Conservation (phyloP, 1,140 invertebrate species). For the Drosophila subobscura region DNA sequence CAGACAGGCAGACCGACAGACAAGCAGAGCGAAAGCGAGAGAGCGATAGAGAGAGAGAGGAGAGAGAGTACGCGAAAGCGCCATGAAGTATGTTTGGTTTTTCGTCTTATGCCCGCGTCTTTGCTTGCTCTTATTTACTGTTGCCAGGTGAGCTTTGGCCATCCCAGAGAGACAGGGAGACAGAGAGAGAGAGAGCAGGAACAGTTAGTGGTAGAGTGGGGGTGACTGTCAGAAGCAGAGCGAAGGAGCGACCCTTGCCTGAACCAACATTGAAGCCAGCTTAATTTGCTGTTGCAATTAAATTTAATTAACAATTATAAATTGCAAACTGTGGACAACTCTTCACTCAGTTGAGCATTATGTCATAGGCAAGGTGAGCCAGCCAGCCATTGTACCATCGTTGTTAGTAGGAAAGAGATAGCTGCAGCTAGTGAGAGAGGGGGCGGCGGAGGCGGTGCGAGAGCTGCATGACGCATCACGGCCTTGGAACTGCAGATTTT, state of each 20-base stretch:
- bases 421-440: neutral
- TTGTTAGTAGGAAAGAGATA: too few relatives aligned
- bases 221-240: neutral
- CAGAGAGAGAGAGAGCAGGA: neutral
- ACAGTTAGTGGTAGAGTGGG: too few relatives aligned
- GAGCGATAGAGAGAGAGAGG: neutral
- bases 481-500: constrained; percentile 7
- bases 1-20: neutral
- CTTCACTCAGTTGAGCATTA: constrained; percentile 18
- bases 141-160: constrained; percentile 53
- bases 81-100: constrained; percentile 64
- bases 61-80: constrained; percentile 40
- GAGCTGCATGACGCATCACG: constrained; percentile 22
- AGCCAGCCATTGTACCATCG: too few relatives aligned
- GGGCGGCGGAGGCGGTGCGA: neutral
- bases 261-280: constrained; percentile 1
- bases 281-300: constrained; percentile 18
- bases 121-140: constrained; percentile 34
- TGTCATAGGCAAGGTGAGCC: constrained; percentile 31
- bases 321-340: constrained; percentile 18
- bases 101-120: constrained; percentile 13
- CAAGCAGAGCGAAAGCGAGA: neutral
- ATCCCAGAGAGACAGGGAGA: neutral
- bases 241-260: constrained; percentile 1
- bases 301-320: constrained; percentile 22